Conservation (phyloP, 2,888 invertebrate species). For the Eristalis pertinax region DNA sequence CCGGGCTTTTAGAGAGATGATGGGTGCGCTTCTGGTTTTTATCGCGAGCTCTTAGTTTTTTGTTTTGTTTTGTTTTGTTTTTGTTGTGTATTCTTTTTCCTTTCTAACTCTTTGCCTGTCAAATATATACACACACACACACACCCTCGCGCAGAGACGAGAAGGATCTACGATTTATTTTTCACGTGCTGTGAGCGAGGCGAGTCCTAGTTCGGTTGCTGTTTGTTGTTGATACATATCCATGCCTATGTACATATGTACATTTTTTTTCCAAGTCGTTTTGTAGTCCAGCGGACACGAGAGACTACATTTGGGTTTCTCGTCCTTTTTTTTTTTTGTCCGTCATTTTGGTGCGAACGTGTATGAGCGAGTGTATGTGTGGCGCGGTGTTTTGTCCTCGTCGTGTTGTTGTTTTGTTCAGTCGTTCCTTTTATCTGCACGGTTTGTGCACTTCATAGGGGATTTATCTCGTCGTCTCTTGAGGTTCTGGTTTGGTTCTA, state of each 20-base stretch:
- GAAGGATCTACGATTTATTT: background rate
- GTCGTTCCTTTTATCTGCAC: slow-evolving; percentile 51
- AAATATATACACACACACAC: background rate
- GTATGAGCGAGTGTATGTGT: background rate
- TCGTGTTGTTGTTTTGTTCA: slow-evolving; percentile 9
- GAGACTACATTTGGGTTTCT: slow-evolving; percentile 47
- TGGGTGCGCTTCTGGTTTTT: slow-evolving; percentile 70
- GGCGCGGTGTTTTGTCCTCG: background rate
- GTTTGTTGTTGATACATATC: background rate
- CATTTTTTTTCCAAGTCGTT: slow-evolving; percentile 18
- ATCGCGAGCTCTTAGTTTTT: slow-evolving; percentile 50
- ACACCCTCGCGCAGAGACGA: background rate
- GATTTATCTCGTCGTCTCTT: slow-evolving; percentile 61
- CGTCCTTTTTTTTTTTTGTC: background rate
- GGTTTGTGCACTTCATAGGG: slow-evolving; percentile 54
- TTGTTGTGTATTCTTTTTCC: slow-evolving; percentile 31
- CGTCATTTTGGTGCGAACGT: background rate
- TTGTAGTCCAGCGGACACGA: slow-evolving; percentile 32
- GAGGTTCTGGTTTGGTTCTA: slow-evolving; percentile 19
- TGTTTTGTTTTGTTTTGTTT: slow-evolving; percentile 23
- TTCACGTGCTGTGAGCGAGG: background rate
- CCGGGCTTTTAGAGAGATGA: slow-evolving; percentile 63
- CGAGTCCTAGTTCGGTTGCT: background rate
- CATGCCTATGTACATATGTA: background rate
- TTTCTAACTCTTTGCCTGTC: slow-evolving; percentile 26